phyloP scores from a whole-genome alignment of 2,113 vertebrate genomes.

The Plotosus lineatus region DNA sequence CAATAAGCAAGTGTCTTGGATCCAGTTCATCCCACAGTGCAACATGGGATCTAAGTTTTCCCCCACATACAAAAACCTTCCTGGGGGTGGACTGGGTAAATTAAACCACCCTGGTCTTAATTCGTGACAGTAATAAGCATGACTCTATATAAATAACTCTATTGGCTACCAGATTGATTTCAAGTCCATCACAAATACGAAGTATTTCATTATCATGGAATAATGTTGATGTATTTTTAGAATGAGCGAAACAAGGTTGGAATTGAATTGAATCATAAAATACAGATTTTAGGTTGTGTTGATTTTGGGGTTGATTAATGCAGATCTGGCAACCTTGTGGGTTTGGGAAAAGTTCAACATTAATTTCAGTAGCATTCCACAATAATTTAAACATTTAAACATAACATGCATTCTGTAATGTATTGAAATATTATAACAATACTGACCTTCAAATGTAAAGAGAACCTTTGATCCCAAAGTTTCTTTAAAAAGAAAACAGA shows the following conservation, averaged over 20 bases:
- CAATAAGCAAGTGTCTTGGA: background rate
- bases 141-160: background rate
- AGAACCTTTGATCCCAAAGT: background rate
- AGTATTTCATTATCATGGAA: background rate
- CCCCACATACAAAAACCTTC: background rate
- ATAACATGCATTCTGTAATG: too few relatives aligned
- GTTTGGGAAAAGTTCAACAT: background rate
- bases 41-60: background rate
- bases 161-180: background rate
- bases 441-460: background rate
- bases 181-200: background rate
- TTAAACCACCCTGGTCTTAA: background rate
- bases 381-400: background rate
- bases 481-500: background rate
- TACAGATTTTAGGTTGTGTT: background rate
- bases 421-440: background rate
- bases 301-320: background rate
- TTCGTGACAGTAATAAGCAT: background rate
- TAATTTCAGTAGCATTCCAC: slow-evolving; percentile 1
- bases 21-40: background rate
- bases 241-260: background rate
- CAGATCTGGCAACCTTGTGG: background rate
- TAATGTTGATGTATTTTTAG: background rate
- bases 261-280: background rate
- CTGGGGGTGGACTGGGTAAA: background rate